phyloP scores from a whole-genome alignment of 2,113 vertebrate species.

The Sminthopsis crassicaudata region DNA sequence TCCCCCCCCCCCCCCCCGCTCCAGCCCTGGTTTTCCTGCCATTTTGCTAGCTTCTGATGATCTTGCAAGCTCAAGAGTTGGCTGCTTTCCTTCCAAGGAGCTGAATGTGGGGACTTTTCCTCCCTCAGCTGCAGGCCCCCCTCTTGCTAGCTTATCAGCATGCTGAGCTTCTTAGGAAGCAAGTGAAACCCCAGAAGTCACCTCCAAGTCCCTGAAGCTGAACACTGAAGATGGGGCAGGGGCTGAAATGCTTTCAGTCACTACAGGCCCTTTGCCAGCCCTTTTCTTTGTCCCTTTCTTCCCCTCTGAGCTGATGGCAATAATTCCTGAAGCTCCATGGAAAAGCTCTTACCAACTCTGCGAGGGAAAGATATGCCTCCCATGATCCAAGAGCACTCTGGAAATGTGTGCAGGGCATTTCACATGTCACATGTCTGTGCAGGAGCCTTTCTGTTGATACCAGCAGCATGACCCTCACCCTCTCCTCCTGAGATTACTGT shows the following conservation, averaged over 20 bases:
- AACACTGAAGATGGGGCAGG: neutral
- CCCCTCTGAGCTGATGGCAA: neutral
- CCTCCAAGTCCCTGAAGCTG: neutral
- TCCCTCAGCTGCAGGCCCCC: neutral
- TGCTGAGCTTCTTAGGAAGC: conserved; percentile 13
- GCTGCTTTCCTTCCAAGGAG: neutral
- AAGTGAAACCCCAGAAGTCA: neutral
- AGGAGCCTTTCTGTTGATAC: neutral
- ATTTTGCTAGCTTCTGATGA: neutral
- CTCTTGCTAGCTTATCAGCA: neutral
- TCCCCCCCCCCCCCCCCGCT: no score
- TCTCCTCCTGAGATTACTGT: neutral
- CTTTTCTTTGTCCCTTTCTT: neutral
- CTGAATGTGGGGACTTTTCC: neutral
- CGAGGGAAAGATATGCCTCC: neutral
- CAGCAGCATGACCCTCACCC: neutral
- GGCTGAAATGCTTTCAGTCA: neutral
- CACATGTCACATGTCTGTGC: neutral
- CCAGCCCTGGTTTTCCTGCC: no score
- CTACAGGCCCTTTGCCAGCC: neutral
- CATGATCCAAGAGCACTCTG: neutral
- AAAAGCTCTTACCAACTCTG: neutral
- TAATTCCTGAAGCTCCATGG: neutral
- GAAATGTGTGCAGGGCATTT: neutral
- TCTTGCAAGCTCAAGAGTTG: neutral